Conservation (phyloP, 2,113 vertebrate genomes). For the Gavia stellata region DNA sequence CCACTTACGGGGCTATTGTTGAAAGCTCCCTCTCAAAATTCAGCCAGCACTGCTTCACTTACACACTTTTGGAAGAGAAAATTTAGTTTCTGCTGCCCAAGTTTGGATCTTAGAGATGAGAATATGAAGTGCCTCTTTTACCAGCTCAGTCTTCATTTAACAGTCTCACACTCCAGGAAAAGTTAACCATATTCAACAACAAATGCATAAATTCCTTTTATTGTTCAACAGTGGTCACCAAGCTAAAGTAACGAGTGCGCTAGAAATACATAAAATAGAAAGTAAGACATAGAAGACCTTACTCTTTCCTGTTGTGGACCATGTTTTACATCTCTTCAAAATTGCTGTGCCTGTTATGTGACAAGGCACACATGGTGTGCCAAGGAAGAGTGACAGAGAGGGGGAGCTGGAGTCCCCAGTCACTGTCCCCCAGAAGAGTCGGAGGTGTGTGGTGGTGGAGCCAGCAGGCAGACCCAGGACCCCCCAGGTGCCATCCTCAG, state of each 20-base stretch:
- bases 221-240: neutral
- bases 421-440: neutral
- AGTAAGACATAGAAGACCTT: neutral
- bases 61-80: neutral
- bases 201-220: neutral
- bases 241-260: neutral
- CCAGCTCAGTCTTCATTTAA: neutral
- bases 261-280: neutral
- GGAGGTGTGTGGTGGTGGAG: neutral
- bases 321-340: neutral
- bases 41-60: neutral
- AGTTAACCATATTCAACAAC: neutral
- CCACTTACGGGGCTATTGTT: neutral
- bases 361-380: rapidly evolving
- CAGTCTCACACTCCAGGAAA: neutral
- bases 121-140: neutral
- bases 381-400: neutral
- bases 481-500: neutral
- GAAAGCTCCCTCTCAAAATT: neutral
- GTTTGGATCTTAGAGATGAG: neutral
- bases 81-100: neutral
- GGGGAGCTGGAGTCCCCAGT: neutral
- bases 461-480: neutral
- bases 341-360: neutral
- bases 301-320: neutral